A percentile compares a stretch with the other conserved stretches of the same genome.
Conservation (phyloP, 1,140 invertebrate genomes). For the Melanaphis sacchari region DNA sequence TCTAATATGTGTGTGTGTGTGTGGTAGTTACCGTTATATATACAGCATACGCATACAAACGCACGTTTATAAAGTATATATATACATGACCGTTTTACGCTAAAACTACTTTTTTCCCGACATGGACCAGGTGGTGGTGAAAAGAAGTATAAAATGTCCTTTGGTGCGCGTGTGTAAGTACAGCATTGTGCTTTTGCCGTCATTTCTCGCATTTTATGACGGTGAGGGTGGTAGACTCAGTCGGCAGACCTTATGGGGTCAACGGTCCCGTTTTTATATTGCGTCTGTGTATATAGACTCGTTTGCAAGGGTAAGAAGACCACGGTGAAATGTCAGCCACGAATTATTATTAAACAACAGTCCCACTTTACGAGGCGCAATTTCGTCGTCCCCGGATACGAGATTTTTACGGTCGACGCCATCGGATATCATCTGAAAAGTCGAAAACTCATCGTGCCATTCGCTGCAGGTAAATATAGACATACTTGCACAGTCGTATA, state of each 20-base stretch:
- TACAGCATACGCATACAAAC: neutral
- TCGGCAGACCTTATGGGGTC: neutral
- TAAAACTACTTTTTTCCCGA: neutral
- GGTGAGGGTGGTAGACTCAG: neutral
- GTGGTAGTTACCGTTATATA: neutral
- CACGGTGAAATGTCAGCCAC: neutral
- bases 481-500: neutral
- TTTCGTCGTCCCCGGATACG: neutral
- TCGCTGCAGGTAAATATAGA: neutral
- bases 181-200: neutral
- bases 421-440: neutral
- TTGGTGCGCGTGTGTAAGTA: neutral
- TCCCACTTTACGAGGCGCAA: neutral
- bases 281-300: neutral
- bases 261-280: neutral
- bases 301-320: neutral
- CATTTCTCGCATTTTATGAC: neutral
- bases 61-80: neutral
- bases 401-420: neutral
- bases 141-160: neutral
- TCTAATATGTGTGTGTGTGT: neutral
- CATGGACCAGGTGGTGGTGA: neutral
- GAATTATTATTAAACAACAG: conserved; percentile 2
- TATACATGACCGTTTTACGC: neutral
- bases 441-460: neutral